phyloP scores from a whole-genome alignment of 2,797 vertebrate species.

The Chelonia mydas region DNA sequence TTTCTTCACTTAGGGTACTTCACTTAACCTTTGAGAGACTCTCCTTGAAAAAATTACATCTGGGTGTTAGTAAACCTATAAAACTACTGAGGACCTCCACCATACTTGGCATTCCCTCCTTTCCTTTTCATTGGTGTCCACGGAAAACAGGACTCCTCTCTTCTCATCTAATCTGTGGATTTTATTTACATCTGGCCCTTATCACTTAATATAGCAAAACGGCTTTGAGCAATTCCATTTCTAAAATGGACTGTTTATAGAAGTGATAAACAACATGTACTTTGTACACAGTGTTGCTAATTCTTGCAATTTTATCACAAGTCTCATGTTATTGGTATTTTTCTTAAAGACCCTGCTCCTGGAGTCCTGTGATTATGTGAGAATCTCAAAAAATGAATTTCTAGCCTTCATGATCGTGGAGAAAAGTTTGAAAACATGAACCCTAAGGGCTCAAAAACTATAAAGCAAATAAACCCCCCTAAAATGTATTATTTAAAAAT shows the following conservation, averaged over 20 bases:
- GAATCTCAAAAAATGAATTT: neutral
- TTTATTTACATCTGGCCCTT: neutral
- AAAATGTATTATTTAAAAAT: neutral
- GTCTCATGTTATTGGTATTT: neutral
- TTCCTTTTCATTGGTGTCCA: neutral
- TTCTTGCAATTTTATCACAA: neutral
- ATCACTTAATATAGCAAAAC: neutral
- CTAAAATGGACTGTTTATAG: neutral
- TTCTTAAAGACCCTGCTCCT: neutral
- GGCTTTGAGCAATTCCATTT: neutral
- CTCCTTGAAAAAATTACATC: neutral
- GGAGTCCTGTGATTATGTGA: neutral
- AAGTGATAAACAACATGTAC: neutral
- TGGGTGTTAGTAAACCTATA: neutral
- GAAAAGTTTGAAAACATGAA: neutral
- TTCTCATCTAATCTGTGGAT: neutral
- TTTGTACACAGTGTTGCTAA: neutral
- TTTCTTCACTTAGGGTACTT: neutral
- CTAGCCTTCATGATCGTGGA: neutral
- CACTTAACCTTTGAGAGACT: neutral
- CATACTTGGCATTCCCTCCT: neutral
- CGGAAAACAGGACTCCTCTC: neutral
- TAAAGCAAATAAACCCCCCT: neutral
- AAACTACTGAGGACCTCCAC: neutral
- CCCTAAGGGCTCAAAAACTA: neutral